Evolutionary conservation across 2,888 invertebrate genomes (phyloP).

Genomic region (Folsomia manolachei): DNA sequence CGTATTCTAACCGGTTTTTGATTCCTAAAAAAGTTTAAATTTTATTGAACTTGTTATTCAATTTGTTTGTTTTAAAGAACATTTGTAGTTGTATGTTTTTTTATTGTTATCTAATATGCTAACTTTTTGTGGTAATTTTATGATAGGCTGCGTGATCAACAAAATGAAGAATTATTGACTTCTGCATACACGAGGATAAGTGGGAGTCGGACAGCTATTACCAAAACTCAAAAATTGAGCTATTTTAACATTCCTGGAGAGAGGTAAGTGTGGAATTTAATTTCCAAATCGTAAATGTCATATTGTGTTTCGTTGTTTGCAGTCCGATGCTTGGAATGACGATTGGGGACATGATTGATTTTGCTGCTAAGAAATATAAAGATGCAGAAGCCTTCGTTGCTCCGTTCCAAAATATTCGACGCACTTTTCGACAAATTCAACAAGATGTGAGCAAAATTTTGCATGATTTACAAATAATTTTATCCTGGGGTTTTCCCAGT

Average conservation of each 20-base stretch:
- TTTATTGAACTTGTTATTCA: too few relatives aligned
- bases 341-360: constrained; percentile 61
- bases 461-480: neutral
- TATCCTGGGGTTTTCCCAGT: too few relatives aligned
- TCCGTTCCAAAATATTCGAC: constrained; percentile 58
- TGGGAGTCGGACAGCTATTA: neutral
- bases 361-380: constrained; percentile 59
- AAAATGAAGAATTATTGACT: neutral
- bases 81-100: too few relatives aligned
- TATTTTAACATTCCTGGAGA: constrained; percentile 59
- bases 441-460: constrained; percentile 52
- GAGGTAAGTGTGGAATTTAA: too few relatives aligned
- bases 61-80: too few relatives aligned
- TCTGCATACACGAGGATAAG: too few relatives aligned
- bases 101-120: too few relatives aligned
- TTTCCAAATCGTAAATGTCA: too few relatives aligned
- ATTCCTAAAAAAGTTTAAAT: too few relatives aligned
- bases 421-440: constrained; percentile 59
- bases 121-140: too few relatives aligned
- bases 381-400: constrained; percentile 62
- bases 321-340: constrained; percentile 60
- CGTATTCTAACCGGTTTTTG: too few relatives aligned
- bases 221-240: constrained; percentile 52
- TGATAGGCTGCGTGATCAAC: neutral
- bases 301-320: too few relatives aligned